Evolutionary conservation across 2,888 invertebrate species (phyloP).

Genomic region (Dromius quadrimaculatus): DNA sequence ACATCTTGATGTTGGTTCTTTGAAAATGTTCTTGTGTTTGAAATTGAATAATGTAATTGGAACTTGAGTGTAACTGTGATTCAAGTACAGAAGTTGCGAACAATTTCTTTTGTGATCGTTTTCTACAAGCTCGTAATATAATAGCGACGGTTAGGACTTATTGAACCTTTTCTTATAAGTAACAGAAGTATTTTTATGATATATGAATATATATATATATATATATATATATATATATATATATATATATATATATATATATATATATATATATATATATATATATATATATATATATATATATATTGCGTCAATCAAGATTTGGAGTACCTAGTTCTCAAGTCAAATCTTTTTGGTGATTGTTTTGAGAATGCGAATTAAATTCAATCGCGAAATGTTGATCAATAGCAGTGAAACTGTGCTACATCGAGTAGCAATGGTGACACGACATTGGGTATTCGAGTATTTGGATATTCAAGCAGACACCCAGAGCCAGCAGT

Average conservation of each 20-base stretch:
- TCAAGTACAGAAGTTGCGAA: slow-evolving; percentile 32
- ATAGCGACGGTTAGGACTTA: slow-evolving; percentile 8
- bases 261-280: no score
- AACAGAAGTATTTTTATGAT: no score
- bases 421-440: slow-evolving; percentile 2
- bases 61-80: slow-evolving; percentile 23
- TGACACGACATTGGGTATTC: not conserved
- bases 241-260: no score
- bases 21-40: slow-evolving; percentile 17
- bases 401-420: slow-evolving; percentile 6
- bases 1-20: no score
- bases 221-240: no score
- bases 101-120: slow-evolving; percentile 27
- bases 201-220: no score
- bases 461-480: slow-evolving; percentile 2
- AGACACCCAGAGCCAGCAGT: not conserved
- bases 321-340: no score
- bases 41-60: slow-evolving; percentile 32
- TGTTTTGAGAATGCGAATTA: no score
- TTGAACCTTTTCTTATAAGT: no score
- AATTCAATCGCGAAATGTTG: slow-evolving; percentile 27
- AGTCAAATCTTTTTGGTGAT: no score
- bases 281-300: no score
- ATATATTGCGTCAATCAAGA: no score
- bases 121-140: slow-evolving; percentile 13